phyloP scores from a whole-genome alignment of 2,888 invertebrate species.

The Pterobdella sp. region DNA sequence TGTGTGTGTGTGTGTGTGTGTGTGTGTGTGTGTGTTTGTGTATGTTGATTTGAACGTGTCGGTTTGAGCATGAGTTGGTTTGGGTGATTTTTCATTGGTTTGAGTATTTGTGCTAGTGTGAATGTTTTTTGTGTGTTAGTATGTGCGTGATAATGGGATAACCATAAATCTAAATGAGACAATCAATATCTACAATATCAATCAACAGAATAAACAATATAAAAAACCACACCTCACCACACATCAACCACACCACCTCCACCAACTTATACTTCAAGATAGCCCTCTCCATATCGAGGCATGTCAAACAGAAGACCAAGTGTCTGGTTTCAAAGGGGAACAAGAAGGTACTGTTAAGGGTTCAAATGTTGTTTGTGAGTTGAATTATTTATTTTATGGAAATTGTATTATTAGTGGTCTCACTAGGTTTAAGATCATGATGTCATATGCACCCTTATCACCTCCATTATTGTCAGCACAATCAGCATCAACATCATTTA shows the following conservation, averaged over 20 bases:
- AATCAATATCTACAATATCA: background rate
- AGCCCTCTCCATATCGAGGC: constrained; percentile 87
- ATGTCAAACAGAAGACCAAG: constrained; percentile 87
- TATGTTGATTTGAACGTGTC: constrained; percentile 89
- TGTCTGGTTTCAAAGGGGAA: constrained; percentile 96
- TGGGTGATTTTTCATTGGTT: constrained; percentile 66
- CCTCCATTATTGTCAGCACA: constrained; percentile 2
- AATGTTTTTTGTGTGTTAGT: no score
- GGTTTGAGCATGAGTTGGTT: constrained; percentile 91
- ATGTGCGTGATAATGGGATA: no score
- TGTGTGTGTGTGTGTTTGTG: constrained; percentile 94
- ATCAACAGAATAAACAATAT: no score
- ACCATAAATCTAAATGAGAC: background rate
- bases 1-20: constrained; percentile 69
- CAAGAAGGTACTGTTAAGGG: constrained; percentile 69
- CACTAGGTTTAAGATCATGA: background rate
- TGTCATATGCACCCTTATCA: background rate
- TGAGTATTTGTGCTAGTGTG: no score
- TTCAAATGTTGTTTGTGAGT: background rate
- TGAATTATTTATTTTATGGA: background rate
- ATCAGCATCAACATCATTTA: no score
- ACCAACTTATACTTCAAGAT: constrained; percentile 58
- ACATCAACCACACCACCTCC: no score
- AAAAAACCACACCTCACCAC: no score
- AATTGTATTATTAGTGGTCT: no score